phyloP scores from a whole-genome alignment of 2,113 vertebrate species.

The Ochotona princeps region DNA sequence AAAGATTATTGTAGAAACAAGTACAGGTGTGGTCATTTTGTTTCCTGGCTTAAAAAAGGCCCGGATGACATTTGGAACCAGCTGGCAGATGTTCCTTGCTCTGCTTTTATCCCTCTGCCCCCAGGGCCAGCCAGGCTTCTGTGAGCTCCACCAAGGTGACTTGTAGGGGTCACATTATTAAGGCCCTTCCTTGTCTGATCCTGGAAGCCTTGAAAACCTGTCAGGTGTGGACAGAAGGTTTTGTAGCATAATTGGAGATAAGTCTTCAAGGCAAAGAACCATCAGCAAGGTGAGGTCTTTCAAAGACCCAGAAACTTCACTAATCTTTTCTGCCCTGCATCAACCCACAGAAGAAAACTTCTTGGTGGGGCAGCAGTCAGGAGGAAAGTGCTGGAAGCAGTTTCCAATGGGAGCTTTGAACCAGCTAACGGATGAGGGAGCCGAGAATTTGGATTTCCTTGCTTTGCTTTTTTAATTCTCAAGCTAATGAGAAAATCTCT shows the following conservation, averaged over 20 bases:
- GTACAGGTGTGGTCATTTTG: constrained; percentile 57
- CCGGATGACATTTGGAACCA: constrained; percentile 54
- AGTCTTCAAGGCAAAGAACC: background rate
- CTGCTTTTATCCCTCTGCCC: constrained; percentile 43
- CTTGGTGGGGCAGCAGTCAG: background rate
- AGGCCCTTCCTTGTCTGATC: background rate
- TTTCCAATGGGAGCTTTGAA: background rate
- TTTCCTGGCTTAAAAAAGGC: background rate
- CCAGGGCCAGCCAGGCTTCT: background rate
- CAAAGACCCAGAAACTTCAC: background rate
- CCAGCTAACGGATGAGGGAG: background rate
- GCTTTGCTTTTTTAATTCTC: background rate
- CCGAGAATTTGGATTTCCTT: background rate
- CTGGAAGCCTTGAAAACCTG: constrained; percentile 40
- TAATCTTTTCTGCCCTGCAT: background rate
- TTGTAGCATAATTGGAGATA: background rate
- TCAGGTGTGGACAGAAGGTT: constrained; percentile 42
- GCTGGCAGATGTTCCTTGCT: background rate
- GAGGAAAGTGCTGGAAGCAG: background rate
- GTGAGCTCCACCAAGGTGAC: constrained; percentile 45
- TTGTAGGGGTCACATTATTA: background rate
- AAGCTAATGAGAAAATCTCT: constrained; percentile 36
- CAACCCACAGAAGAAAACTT: background rate
- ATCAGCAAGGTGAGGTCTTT: background rate
- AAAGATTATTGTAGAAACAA: constrained; percentile 54